Conservation (phyloP, 2,888 invertebrate genomes). For the Hemaris fuciformis region DNA sequence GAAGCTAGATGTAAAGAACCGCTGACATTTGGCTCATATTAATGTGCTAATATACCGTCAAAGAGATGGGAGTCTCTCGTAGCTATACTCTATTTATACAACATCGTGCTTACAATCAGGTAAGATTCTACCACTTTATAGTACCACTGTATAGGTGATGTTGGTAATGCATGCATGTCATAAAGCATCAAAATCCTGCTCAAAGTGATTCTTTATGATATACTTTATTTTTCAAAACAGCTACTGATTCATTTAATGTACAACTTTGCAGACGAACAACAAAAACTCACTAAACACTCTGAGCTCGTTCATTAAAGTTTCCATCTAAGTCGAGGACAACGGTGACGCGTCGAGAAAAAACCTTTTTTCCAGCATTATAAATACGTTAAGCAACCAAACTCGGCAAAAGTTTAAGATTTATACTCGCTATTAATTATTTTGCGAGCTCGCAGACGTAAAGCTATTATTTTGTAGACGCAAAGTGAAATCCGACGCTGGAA, state of each 20-base stretch:
- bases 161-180: too few species aligned
- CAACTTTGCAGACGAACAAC: slow-evolving; percentile 1
- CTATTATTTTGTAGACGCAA: slow-evolving; percentile 56
- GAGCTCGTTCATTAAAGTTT: slow-evolving; percentile 7
- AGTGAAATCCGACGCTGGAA: slow-evolving; percentile 39
- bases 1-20: too few species aligned
- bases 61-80: too few species aligned
- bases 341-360: background rate
- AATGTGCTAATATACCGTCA: too few species aligned
- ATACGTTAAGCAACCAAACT: slow-evolving; percentile 46
- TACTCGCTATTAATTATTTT: slow-evolving; percentile 63
- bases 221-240: background rate
- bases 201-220: too few species aligned
- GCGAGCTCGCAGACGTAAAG: slow-evolving; percentile 56
- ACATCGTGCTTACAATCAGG: too few species aligned
- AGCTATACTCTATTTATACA: too few species aligned
- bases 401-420: slow-evolving; percentile 66
- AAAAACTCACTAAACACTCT: background rate
- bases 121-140: too few species aligned
- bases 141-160: too few species aligned
- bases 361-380: slow-evolving; percentile 16
- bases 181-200: too few species aligned
- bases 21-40: too few species aligned
- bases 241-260: background rate
- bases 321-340: background rate